Evolutionary conservation across 2,888 invertebrate genomes (phyloP), one percentile per base, ranked within the genome.

Genomic region (Epinotia ramella): DNA sequence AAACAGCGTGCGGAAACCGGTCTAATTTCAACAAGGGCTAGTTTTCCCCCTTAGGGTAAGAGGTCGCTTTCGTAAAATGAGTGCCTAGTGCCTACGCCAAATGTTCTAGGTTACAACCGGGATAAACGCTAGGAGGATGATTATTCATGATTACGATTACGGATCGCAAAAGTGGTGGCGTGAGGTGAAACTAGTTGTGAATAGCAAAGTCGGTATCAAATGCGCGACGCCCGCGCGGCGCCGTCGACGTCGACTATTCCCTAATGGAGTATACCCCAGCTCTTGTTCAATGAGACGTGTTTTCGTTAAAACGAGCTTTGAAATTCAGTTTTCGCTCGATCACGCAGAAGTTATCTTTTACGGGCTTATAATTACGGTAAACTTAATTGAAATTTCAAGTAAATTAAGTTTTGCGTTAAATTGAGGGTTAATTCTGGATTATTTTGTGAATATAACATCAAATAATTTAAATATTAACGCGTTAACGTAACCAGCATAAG

Each of bases 271-370:
- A 24, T 68, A 68, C 33, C 57, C 57, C 16, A 69, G 46, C 60
- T 68, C 68, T 59, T 57, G 69, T 60, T 69, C 59, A 69, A 69
- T 69, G 59, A 69, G 59, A 59, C 59, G 59, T 69, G 46, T 69
- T 68, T 66, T 69, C 46, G 20, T 28, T 28, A 16, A 59, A 20
- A 57, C 59, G 68, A 24, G 59, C 69, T 69, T 60, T 69, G 69
- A 69, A 24, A 59, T 69, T 46, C 53, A n/a, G 28, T 53, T 53
- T 53, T 53, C 18, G 68, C 20, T 59, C n/a, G 69, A 69, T 69
- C 57, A 59, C 46, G 69, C 20, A n/a, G 44, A 60, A 69, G 69
- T 18, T 18, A 57, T 67, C 13, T 67, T 67, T 57, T 20, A 67
- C 18, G 13, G 56, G 7, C 13, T 57, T 53, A 28, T 28, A 66